Evolutionary conservation across 2,113 vertebrate species (phyloP).

Genomic region (Synodontis membranacea): DNA sequence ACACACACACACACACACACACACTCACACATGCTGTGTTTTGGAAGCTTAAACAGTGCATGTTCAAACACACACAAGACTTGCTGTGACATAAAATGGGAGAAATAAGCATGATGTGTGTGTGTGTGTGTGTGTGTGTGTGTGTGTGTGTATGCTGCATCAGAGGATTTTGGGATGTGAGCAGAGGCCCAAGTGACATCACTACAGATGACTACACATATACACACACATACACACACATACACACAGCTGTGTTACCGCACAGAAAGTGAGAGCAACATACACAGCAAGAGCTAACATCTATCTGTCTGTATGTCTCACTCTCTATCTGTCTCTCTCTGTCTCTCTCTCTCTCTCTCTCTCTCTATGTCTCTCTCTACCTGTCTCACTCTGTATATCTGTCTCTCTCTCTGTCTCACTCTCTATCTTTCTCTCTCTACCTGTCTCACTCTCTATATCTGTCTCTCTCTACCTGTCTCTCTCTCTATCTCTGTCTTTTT

Average conservation of each 20-base stretch:
- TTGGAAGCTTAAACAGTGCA: not conserved
- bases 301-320: not conserved
- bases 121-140: conserved; percentile 29
- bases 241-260: not conserved
- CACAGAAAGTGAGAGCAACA: not conserved
- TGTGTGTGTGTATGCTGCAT: conserved; percentile 15
- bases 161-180: conserved; percentile 34
- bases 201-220: conserved; percentile 31
- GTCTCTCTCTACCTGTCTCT: not conserved
- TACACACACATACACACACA: conserved; percentile 17
- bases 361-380: no score
- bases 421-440: no score
- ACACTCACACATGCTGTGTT: not conserved
- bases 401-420: no score
- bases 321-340: not conserved
- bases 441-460: no score
- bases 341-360: not conserved
- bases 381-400: not conserved
- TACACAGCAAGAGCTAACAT: not conserved
- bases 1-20: conserved; percentile 20
- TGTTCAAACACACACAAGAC: not conserved
- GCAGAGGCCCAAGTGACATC: conserved; percentile 38
- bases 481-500: no score
- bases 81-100: not conserved
- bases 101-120: not conserved